A percentile compares a stretch with the other conserved stretches of the same genome.
These are phyloP conservation scores for Stomorhina lunata DNA, from an alignment of 2,888 invertebrate species.

Conservation along the genomic window DNA sequence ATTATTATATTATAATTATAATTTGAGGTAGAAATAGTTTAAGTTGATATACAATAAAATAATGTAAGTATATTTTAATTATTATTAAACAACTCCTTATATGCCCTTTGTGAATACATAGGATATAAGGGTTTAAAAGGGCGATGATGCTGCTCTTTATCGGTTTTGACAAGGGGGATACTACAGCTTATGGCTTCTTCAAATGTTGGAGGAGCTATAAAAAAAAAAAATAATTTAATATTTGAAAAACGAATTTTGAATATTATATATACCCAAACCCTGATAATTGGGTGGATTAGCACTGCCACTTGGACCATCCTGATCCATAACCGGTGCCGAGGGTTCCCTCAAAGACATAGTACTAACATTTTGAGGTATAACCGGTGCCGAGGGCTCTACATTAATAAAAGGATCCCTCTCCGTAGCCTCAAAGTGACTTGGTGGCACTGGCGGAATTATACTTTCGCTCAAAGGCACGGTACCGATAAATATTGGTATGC, in stretches of 20 bases:
- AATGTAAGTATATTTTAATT: too few species aligned
- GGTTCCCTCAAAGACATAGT: too few species aligned
- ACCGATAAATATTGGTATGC: slow-evolving; percentile 65
- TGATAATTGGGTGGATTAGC: slow-evolving; percentile 66
- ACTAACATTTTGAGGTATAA: slow-evolving; percentile 3
- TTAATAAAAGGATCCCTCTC: slow-evolving; percentile 34
- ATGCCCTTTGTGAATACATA: slow-evolving; percentile 39
- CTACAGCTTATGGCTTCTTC: slow-evolving; percentile 63
- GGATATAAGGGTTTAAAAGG: slow-evolving; percentile 66
- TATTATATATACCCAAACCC: slow-evolving; percentile 54
- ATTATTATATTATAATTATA: too few species aligned
- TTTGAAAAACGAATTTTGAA: background rate
- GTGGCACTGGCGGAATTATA: slow-evolving; percentile 33
- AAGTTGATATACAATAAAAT: too few species aligned
- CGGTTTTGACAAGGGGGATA: slow-evolving; percentile 53
- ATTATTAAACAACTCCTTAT: too few species aligned
- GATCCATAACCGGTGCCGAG: too few species aligned
- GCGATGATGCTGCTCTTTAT: background rate
- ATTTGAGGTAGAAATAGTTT: too few species aligned
- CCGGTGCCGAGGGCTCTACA: slow-evolving; percentile 51
- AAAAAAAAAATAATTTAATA: background rate
- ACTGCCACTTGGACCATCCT: background rate
- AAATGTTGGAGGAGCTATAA: slow-evolving; percentile 66
- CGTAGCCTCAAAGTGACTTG: too few species aligned
- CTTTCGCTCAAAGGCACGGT: slow-evolving; percentile 65